Evolutionary conservation across 2,797 vertebrate species (phyloP).

Genomic region (Meriones psammophilus): DNA sequence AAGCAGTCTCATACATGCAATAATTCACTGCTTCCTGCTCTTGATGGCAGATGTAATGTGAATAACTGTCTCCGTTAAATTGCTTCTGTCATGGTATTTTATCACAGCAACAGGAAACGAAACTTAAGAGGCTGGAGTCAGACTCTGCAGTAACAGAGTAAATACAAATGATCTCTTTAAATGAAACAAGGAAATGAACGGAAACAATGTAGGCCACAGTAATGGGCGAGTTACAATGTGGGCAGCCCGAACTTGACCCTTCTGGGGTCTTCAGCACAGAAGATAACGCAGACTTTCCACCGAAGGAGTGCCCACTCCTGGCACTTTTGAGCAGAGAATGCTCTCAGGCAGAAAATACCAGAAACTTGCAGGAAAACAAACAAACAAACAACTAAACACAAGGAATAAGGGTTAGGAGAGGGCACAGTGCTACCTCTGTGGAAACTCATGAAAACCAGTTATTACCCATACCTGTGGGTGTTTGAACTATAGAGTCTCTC

Average conservation of each 20-base stretch:
- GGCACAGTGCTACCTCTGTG: background rate
- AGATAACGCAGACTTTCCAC: background rate
- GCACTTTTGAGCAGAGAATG: conserved; percentile 33
- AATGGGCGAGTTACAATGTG: background rate
- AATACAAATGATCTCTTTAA: conserved; percentile 43
- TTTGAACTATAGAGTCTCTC: background rate
- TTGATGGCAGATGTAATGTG: background rate
- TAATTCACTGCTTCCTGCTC: background rate
- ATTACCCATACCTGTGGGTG: background rate
- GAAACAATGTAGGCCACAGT: background rate
- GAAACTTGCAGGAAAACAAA: background rate
- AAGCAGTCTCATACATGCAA: background rate
- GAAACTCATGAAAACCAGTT: background rate
- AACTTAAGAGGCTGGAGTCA: background rate
- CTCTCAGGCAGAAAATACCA: background rate
- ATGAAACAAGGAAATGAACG: conserved; percentile 10
- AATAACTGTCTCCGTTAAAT: background rate
- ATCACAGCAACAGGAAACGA: background rate
- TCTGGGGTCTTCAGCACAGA: background rate
- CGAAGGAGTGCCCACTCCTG: background rate
- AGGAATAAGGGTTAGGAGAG: background rate
- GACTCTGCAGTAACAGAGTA: background rate
- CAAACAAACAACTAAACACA: too few relatives aligned
- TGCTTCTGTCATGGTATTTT: background rate
- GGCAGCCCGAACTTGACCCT: background rate